phyloP scores from a whole-genome alignment of 2,888 invertebrate genomes.

The Argyresthia albistria region DNA sequence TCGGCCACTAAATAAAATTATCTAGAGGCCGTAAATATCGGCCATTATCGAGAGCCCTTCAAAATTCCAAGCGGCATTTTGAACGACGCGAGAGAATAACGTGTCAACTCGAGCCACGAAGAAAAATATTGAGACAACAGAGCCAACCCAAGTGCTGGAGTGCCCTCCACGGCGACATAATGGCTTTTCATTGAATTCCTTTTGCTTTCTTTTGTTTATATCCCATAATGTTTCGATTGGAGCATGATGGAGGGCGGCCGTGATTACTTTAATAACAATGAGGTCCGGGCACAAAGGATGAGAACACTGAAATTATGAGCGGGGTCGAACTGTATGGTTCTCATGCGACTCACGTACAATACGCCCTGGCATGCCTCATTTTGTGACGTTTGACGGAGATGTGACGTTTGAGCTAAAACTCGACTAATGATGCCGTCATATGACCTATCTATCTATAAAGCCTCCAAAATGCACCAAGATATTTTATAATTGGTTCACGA shows the following conservation, averaged over 20 bases:
- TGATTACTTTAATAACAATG: slow-evolving; percentile 72
- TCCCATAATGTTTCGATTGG: slow-evolving; percentile 70
- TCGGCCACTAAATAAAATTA: slow-evolving; percentile 53
- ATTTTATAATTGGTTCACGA: too few relatives aligned
- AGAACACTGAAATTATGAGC: slow-evolving; percentile 59
- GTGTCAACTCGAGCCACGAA: slow-evolving; percentile 60
- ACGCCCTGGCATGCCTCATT: slow-evolving; percentile 27
- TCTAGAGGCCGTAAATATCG: slow-evolving; percentile 66
- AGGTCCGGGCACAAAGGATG: slow-evolving; percentile 58
- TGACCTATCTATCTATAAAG: too few relatives aligned
- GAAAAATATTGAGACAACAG: slow-evolving; percentile 72
- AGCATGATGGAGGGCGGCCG: slow-evolving; percentile 60
- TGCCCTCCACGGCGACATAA: slow-evolving; percentile 63
- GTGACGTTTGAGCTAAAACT: not conserved
- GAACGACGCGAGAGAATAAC: slow-evolving; percentile 54
- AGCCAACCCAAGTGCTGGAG: slow-evolving; percentile 27
- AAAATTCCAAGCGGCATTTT: slow-evolving; percentile 64
- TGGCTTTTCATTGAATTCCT: slow-evolving; percentile 70
- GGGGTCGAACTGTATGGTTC: slow-evolving; percentile 45
- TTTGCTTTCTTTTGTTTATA: slow-evolving; percentile 70
- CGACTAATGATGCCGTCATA: too few relatives aligned
- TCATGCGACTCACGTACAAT: slow-evolving; percentile 33
- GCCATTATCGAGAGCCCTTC: slow-evolving; percentile 64
- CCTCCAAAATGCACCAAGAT: too few relatives aligned
- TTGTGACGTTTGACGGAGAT: slow-evolving; percentile 26